A percentile compares a stretch with the other conserved stretches of the same genome.
Conservation (phyloP, 2,888 invertebrate species). For the Coelopa pilipes region DNA sequence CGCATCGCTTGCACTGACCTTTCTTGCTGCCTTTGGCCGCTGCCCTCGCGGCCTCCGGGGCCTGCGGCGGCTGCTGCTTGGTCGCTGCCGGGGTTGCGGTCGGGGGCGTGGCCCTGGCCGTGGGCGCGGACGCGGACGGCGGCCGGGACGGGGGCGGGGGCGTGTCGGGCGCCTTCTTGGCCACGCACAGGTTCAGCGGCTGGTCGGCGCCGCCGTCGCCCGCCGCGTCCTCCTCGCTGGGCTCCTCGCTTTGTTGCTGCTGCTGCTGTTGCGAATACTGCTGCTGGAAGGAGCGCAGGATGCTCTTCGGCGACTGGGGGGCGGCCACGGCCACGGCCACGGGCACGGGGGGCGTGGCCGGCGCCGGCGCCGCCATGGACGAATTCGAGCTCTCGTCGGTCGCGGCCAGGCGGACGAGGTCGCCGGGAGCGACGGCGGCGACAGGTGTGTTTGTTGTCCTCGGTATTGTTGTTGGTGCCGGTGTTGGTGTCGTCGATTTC, state of each 20-base stretch:
- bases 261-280: constrained; percentile 59
- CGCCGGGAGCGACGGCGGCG: neutral
- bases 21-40: constrained; percentile 47
- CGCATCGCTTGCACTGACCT: constrained; percentile 47
- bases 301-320: constrained; percentile 63
- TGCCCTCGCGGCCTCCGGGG: constrained; percentile 44
- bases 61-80: constrained; percentile 45
- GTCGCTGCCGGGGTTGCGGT: constrained; percentile 54
- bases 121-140: constrained; percentile 45
- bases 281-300: constrained; percentile 61
- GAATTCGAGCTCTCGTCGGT: constrained; percentile 29
- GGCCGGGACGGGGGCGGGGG: constrained; percentile 39
- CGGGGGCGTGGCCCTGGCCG: constrained; percentile 44
- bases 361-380: constrained; percentile 24
- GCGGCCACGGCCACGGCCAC: constrained; percentile 38
- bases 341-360: constrained; percentile 16
- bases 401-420: neutral
- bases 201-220: constrained; percentile 64
- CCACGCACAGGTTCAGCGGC: constrained; percentile 72
- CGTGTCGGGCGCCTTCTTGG: constrained; percentile 64
- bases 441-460: neutral
- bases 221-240: constrained; percentile 66
- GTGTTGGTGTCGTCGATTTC: neutral
- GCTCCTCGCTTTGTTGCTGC: constrained; percentile 59
- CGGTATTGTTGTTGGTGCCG: constrained; percentile 15